Conservation (phyloP, 2,888 invertebrate genomes). For the Mylabris sibirica region DNA sequence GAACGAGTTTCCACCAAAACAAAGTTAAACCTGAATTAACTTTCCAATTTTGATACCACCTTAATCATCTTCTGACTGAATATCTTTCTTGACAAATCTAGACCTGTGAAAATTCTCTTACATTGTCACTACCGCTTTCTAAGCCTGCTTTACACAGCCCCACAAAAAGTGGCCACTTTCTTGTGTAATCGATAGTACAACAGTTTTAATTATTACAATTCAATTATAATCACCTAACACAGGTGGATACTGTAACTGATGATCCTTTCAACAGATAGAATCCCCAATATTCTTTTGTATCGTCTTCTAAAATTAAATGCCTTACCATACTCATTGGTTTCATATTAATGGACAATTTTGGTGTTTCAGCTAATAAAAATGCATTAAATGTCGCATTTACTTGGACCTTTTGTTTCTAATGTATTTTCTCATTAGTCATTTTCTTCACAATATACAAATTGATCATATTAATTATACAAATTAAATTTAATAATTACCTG, state of each 20-base stretch:
- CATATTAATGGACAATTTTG: constrained; percentile 66
- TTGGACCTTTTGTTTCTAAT: constrained; percentile 71
- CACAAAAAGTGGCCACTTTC: too few relatives aligned
- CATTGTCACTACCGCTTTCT: too few relatives aligned
- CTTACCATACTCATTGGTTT: constrained; percentile 75
- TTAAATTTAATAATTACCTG: constrained; percentile 65
- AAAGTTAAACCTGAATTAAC: too few relatives aligned
- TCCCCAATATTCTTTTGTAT: constrained; percentile 86
- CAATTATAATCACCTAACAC: constrained; percentile 68
- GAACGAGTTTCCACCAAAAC: too few relatives aligned
- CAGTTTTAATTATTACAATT: background rate
- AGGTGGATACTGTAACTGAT: constrained; percentile 76
- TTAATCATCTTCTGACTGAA: too few relatives aligned
- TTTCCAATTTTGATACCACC: too few relatives aligned
- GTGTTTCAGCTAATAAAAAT: constrained; percentile 71
- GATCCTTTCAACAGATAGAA: constrained; percentile 80
- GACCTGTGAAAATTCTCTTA: too few relatives aligned
- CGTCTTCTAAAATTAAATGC: constrained; percentile 74
- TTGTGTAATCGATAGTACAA: too few relatives aligned
- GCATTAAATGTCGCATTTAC: constrained; percentile 81
- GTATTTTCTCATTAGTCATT: constrained; percentile 30
- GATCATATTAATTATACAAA: background rate
- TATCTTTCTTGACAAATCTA: too few relatives aligned
- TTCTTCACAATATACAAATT: background rate
- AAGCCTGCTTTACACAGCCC: too few relatives aligned